phyloP scores from a whole-genome alignment of 2,888 invertebrate species.

The Apamea anceps region DNA sequence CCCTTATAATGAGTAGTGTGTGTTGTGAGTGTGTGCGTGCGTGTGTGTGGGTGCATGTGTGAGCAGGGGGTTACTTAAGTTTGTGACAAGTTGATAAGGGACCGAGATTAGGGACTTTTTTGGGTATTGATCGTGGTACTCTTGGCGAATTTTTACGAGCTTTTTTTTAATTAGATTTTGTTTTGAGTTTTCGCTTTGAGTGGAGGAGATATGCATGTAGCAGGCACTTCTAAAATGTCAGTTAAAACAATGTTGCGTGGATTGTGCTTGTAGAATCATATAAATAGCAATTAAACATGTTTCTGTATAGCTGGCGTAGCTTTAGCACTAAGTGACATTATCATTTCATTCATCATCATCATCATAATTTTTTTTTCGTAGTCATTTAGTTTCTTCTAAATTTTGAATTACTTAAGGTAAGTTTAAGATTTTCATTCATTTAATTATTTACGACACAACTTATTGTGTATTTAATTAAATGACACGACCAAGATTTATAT shows the following conservation, averaged over 20 bases:
- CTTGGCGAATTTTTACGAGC: constrained; percentile 61
- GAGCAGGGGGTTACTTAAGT: constrained; percentile 77
- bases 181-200: constrained; percentile 13
- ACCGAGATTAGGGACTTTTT: constrained; percentile 81
- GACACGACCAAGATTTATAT: constrained; percentile 2
- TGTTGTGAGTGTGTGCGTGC: constrained; percentile 76
- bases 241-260: background rate
- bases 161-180: constrained; percentile 65
- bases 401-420: too few relatives aligned
- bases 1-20: constrained; percentile 88
- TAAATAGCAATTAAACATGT: background rate
- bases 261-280: background rate
- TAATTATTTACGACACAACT: background rate
- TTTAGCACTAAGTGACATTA: too few relatives aligned
- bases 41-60: constrained; percentile 54
- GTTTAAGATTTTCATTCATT: background rate
- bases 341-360: too few relatives aligned
- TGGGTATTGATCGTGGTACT: constrained; percentile 76
- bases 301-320: too few relatives aligned
- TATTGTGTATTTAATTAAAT: constrained; percentile 14
- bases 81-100: constrained; percentile 87
- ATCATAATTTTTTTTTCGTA: too few relatives aligned
- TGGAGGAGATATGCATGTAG: background rate
- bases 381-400: too few relatives aligned
- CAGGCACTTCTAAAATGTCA: background rate